Evolutionary conservation across 2,113 vertebrate species (phyloP), one percentile per base, ranked within the genome.

Genomic region (Odocoileus virginianus): DNA sequence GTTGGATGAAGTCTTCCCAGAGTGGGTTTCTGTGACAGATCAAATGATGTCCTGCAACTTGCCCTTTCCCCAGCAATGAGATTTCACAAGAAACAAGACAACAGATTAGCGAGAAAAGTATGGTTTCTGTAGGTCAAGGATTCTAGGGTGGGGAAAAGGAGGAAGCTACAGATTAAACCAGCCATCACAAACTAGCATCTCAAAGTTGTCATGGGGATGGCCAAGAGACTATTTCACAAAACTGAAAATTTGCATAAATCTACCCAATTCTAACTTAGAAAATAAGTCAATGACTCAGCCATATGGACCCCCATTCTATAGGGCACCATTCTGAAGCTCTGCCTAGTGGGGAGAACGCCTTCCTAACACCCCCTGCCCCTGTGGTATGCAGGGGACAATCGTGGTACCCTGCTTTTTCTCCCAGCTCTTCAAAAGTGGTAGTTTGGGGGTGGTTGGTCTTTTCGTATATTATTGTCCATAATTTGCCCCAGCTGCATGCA

Each of bases 361-460:
- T 97, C 96, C 83, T 82, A 55, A 40, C 83, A 87, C 97, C 94
- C 97, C 97, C 97, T 96, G 96, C 91, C 61, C 97, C 97, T 98
- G 45, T 0, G 21, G 28, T 52, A 3, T 33, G 16, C 45, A 52
- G 28, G 15, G 16, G 45, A 30, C 78, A 33, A 6, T 11, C 6
- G 5, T 1, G 3, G 25, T 28, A 21, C 16, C 28, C 47, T 12
- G 78, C 16, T 50, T 81, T 21, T 81, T 45, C 9, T 81, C 78
- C 45, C 45, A 19, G 78, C 28, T 52, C 47, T 81, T 52, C 78
- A 81, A 19, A 50, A 50, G 16, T 12, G 45, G 9, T 30, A 81
- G 78, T 33, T 33, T 81, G 78, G 45, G 16, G 10, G n/a, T 1
- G 19, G 19, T 19, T 50, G 45, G 28, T 81, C 28, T 81, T 67